These are phyloP conservation scores for Theonella swinhoei DNA, from an alignment of 37 sponge, comb jelly and placozoan species.

Conservation along the genomic window DNA sequence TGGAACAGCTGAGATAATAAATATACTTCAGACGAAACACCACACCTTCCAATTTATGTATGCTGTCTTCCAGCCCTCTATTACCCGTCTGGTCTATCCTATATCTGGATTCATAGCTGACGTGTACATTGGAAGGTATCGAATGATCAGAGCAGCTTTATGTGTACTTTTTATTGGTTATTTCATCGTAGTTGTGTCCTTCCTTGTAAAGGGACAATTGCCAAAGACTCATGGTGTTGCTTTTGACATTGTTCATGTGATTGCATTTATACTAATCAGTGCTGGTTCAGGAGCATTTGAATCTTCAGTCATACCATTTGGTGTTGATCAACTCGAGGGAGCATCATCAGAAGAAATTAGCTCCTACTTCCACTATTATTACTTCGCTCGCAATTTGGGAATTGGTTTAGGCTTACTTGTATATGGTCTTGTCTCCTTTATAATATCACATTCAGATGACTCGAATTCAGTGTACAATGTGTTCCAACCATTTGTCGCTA, in stretches of 20 bases:
- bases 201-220: no score
- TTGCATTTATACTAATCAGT: not conserved
- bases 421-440: not conserved
- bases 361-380: constrained; percentile 16
- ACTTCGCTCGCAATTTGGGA: not conserved
- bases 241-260: not conserved
- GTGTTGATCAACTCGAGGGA: constrained; percentile 11
- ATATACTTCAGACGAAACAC: no score
- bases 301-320: constrained; percentile 15
- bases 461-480: no score
- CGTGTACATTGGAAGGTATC: not conserved
- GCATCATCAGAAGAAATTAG: constrained; percentile 23
- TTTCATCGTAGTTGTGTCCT: not conserved
- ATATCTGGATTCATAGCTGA: not conserved
- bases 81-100: not conserved
- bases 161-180: not conserved
- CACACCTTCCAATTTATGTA: no score
- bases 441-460: not conserved
- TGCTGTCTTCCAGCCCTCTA: no score
- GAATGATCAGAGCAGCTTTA: not conserved
- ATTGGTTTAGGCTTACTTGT: not conserved
- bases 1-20: not conserved
- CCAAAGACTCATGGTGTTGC: no score
- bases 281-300: constrained; percentile 18
- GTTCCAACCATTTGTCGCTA: no score